Base-by-base conservation (phyloP, 2,113 vertebrate genomes). In the Anolis sagrei region DNA sequence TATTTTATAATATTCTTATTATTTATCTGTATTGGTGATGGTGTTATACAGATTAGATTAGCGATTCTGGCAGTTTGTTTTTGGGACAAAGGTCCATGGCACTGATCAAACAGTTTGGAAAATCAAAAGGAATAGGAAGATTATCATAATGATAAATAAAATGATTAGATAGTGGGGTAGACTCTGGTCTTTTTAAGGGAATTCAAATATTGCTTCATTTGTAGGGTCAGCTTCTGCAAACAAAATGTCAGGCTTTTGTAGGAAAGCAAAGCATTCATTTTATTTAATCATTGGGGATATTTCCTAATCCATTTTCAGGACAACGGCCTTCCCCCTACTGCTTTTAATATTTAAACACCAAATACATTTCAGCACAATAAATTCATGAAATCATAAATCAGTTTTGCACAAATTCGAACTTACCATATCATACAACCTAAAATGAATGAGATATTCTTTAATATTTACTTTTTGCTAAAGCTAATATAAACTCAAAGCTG, bases 71-170 rank as follows among this genome's bases (percentile, higher is more conserved):
- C 91, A 69, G 10, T 84, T 89, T 25, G 78, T 1, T 66, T 36
- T 27, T 79, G 78, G 83, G 90, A 62, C 90, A 89, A 86, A 92
- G 81, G 64, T 89, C 36, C 87, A 84, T 0, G 14, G 5, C 79
- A 89, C 90, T 91, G 89, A 83, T 88, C 89, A 75, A 66, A 10
- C 84, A 87, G 79, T 81, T 90, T 85, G 86, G 83, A 83, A 94
- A 94, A 94, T 84, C 39, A 92, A 48, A 76, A 84, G 88, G 83
- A 85, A 90, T 92, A 91, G 92, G 91, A 91, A 89, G 86, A 89
- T 92, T 90, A 93, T 94, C 92, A 92, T 88, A 21, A 32, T 5
- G 79, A 87, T 76, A 0, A 64, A 93, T 93, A 91, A 89, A 90
- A 75, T 86, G 49, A 70, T 74, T 83, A 85, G 86, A 83, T 73